Percentiles rank a stretch among this genome's conserved stretches.
These are phyloP conservation scores for Phyllotis vaccarum DNA, from an alignment of 2,797 vertebrate species.

Conservation along the genomic window DNA sequence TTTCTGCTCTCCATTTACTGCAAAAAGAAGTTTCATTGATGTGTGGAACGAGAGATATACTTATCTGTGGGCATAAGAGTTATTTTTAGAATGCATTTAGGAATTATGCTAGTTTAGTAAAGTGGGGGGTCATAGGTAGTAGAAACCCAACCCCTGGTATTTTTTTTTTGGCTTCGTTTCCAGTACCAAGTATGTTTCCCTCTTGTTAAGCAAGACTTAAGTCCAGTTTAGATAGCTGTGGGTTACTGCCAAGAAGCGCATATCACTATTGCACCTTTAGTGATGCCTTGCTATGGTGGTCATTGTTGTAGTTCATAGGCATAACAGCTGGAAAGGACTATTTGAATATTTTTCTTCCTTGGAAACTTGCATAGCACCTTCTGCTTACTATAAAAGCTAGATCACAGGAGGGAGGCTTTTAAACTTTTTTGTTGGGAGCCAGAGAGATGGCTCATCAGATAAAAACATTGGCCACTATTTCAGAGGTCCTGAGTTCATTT, in stretches of 20 bases:
- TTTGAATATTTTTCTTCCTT: not conserved
- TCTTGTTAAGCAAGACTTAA: not conserved
- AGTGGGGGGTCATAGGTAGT: not conserved
- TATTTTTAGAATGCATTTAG: slow-evolving; percentile 12
- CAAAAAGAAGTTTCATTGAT: not conserved
- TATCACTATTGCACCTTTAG: not conserved
- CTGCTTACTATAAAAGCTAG: not conserved
- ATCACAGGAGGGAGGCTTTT: not conserved
- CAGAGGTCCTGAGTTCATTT: not conserved
- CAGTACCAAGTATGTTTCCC: not conserved
- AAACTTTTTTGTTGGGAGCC: not conserved
- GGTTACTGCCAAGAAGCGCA: not conserved
- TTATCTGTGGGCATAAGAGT: not conserved
- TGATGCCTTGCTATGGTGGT: not conserved
- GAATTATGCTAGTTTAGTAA: slow-evolving; percentile 10
- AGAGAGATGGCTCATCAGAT: not conserved
- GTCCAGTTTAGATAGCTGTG: not conserved
- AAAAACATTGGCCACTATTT: not conserved
- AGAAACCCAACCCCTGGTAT: not conserved
- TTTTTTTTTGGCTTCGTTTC: not conserved
- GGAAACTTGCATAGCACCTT: not conserved
- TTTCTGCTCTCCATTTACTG: not conserved
- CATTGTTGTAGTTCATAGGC: not conserved
- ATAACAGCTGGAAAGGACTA: not conserved
- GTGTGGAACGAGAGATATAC: not conserved